Evolutionary conservation across 1,140 invertebrate genomes (phyloP).

Genomic region (Drosophila varians): DNA sequence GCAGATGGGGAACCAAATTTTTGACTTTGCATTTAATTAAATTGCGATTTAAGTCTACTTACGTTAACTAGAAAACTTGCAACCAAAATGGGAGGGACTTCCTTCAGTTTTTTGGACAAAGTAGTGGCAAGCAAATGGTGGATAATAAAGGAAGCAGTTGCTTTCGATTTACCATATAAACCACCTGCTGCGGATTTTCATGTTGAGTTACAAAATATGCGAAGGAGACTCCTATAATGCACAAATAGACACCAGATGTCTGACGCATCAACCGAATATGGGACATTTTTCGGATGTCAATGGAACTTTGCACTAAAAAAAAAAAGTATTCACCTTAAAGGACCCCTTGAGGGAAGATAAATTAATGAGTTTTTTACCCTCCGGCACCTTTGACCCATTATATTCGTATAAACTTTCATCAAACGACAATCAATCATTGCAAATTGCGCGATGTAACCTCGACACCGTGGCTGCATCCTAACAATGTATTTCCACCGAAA

Average conservation of each 20-base stretch:
- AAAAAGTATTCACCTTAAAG: no score
- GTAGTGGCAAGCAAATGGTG: conserved; percentile 22
- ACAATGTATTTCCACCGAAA: conserved; percentile 44
- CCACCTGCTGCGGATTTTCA: conserved; percentile 66
- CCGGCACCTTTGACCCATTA: not conserved
- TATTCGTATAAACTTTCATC: not conserved
- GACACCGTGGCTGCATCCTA: conserved; percentile 13
- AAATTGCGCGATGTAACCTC: not conserved
- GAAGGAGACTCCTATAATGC: conserved; percentile 44
- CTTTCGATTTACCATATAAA: conserved; percentile 47
- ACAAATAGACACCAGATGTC: conserved; percentile 51
- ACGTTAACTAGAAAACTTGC: conserved; percentile 71
- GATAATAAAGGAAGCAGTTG: conserved; percentile 37
- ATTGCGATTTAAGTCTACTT: conserved; percentile 68
- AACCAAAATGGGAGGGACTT: not conserved
- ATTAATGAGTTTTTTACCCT: not conserved
- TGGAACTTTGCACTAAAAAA: not conserved
- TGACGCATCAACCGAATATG: conserved; percentile 33
- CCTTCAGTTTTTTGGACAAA: not conserved
- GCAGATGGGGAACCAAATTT: conserved; percentile 29
- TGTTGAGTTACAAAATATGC: conserved; percentile 8
- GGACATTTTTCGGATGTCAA: no score
- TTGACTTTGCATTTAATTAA: conserved; percentile 71
- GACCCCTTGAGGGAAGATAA: not conserved
- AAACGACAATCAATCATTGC: conserved; percentile 5